Evolutionary conservation across 2,888 invertebrate species (phyloP).

Genomic region (Cosmopolites sordidus): DNA sequence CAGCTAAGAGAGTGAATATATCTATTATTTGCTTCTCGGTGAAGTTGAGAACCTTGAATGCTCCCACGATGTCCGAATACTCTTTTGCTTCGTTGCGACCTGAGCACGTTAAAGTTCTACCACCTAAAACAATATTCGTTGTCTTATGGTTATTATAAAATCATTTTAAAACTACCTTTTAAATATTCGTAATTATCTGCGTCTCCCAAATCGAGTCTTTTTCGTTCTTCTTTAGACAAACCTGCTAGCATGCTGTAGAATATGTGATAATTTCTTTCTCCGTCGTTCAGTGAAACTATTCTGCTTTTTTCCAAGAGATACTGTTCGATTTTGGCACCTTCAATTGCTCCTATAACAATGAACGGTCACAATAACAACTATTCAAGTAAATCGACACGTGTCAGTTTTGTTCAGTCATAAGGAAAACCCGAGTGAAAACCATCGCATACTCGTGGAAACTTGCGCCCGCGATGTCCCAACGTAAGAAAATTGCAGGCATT

Average conservation of each 20-base stretch:
- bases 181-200: conserved; percentile 71
- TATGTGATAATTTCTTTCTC: conserved; percentile 93
- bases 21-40: conserved; percentile 78
- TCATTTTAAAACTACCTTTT: conserved; percentile 17
- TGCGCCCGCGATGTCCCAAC: too few species aligned
- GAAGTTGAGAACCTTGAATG: conserved; percentile 90
- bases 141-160: too few species aligned
- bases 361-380: too few species aligned
- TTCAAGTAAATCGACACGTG: too few species aligned
- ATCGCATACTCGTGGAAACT: too few species aligned
- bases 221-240: conserved; percentile 72
- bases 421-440: too few species aligned
- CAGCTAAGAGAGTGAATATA: conserved; percentile 78
- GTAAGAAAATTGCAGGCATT: too few species aligned
- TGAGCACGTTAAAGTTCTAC: conserved; percentile 70
- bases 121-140: conserved; percentile 79
- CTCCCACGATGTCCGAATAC: conserved; percentile 82
- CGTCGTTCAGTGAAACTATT: conserved; percentile 82
- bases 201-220: conserved; percentile 67
- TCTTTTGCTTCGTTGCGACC: conserved; percentile 81
- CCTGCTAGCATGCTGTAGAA: conserved; percentile 90
- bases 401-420: too few species aligned
- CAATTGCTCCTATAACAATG: conserved; percentile 66
- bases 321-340: conserved; percentile 91
- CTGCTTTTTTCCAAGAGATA: conserved; percentile 92